Percentiles rank a stretch among this genome's conserved stretches.
Evolutionary conservation across 1,140 invertebrate genomes (phyloP).

Genomic region (Globodera ellingtonae): DNA sequence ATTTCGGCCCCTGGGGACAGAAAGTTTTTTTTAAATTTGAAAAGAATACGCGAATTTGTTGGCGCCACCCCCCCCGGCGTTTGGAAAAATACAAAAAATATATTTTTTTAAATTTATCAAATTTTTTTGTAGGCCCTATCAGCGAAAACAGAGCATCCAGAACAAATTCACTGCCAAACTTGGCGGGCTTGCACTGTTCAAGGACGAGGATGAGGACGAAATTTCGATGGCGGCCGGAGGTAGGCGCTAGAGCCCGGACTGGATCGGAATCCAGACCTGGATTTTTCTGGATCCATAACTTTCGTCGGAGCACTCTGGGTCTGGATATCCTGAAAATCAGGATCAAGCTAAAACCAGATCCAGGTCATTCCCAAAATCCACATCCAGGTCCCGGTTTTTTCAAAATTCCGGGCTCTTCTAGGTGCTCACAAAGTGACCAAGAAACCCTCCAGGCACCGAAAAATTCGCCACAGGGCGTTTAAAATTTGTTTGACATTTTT

Average conservation of each 20-base stretch:
- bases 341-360: too few relatives aligned
- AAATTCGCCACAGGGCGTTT: neutral
- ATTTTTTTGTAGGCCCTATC: conserved; percentile 6
- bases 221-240: conserved; percentile 29
- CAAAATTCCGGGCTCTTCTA: neutral
- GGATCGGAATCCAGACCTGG: too few relatives aligned
- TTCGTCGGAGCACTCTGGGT: too few relatives aligned
- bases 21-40: neutral
- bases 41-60: neutral
- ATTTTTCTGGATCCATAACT: too few relatives aligned
- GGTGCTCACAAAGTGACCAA: neutral
- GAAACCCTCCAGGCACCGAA: neutral
- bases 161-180: conserved; percentile 54
- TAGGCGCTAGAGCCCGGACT: neutral
- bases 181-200: conserved; percentile 59
- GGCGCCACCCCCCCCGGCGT: too few relatives aligned
- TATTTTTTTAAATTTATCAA: conserved; percentile 14
- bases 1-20: neutral
- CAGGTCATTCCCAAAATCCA: too few relatives aligned
- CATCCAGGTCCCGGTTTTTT: too few relatives aligned
- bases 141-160: conserved; percentile 38
- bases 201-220: conserved; percentile 61
- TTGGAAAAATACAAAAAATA: neutral
- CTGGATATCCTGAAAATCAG: too few relatives aligned
- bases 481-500: too few relatives aligned